Evolutionary conservation across 2,113 vertebrate genomes (phyloP), one percentile per base, ranked within the genome.

Genomic region (Nyctereutes procyonoides): DNA sequence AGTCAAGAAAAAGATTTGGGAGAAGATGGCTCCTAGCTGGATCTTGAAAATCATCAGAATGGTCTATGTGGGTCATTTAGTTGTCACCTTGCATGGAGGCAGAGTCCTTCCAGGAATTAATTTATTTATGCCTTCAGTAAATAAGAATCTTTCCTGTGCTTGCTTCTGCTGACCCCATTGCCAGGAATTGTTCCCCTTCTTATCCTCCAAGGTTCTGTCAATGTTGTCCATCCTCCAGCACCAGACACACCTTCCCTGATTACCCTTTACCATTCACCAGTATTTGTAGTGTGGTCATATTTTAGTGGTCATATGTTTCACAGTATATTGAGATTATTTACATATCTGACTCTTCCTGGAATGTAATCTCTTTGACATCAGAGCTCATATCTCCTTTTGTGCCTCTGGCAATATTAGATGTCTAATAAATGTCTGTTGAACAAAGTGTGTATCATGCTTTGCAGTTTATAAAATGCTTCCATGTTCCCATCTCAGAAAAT

Each of bases 391-490:
- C 67, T 90, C 73, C 15, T 73, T 51, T 92, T 88, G 19, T 85
- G 81, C 51, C 22, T 67, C 15, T 10, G 90, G 12, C 12, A 93
- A 92, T 32, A 86, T 13, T 51, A 71, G 30, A 43, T 43, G 10
- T 2, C 67, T 86, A 86, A 81, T 63, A 95, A 90, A 93, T 58
- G 30, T 92, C 71, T 93, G 56, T 28, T 58, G 22, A 86, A 89
- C 6, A 0, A 8, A 56, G 26, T 65, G 14, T 86, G 20, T 65
- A 7, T 74, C 5, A 2, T 65, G 3, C 32, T 74, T 63, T 60
- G 28, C 51, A 30, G 38, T 89, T 92, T 74, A 88, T 67, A 89
- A 80, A 81, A 60, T 30, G 8, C 2, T 48, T 96, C 30, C 60
- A 4, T 83, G 48, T 35, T 93, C 32, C 48, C 55, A 15, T n/a